Evolutionary conservation across 2,113 vertebrate genomes (phyloP).

Genomic region (Oncorhynchus kisutch): DNA sequence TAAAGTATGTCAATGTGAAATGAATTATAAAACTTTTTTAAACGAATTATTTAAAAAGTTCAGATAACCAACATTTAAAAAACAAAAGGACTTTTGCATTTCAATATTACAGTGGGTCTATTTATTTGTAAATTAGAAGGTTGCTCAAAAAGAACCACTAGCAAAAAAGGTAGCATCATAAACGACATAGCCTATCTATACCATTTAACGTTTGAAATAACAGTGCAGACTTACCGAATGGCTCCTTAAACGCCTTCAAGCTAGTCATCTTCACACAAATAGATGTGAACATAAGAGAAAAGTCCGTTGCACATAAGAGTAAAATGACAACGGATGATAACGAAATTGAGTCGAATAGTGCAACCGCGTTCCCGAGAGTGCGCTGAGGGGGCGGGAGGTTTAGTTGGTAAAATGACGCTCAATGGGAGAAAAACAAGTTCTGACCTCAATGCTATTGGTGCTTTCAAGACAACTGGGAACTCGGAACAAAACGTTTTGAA

Average conservation of each 20-base stretch:
- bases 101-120: no score
- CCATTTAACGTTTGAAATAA: neutral
- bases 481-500: no score
- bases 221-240: constrained; percentile 61
- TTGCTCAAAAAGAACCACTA: no score
- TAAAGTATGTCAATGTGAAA: no score
- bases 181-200: no score
- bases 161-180: no score
- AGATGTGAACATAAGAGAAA: constrained; percentile 10
- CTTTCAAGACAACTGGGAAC: no score
- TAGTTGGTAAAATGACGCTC: neutral
- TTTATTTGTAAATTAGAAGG: no score
- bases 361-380: neutral
- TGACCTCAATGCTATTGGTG: neutral
- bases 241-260: constrained; percentile 58
- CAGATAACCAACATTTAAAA: no score
- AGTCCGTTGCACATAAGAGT: constrained; percentile 12
- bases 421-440: neutral
- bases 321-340: neutral
- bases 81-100: no score
- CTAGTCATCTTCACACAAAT: constrained; percentile 60
- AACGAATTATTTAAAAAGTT: no score
- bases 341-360: neutral
- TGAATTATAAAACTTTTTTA: no score
- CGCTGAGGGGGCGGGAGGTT: constrained; percentile 18